Conservation (phyloP, 2,113 vertebrate species). For the Morphnarchus princeps region DNA sequence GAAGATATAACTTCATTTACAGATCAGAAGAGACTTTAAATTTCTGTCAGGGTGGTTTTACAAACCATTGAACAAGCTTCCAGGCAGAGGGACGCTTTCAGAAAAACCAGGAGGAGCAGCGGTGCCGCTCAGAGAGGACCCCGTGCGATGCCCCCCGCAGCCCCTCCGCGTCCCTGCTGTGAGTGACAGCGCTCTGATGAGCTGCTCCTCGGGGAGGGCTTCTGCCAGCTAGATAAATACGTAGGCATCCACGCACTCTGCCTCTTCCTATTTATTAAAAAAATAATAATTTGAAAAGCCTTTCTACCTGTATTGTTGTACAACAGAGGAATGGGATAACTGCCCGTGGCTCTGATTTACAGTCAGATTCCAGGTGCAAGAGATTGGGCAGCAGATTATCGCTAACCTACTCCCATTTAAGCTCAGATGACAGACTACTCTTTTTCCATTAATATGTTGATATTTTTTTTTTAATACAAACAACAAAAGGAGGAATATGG, state of each 20-base stretch:
- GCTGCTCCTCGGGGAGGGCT: not conserved
- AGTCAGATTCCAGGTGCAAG: slow-evolving; percentile 30
- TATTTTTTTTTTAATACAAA: not conserved
- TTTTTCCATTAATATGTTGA: not conserved
- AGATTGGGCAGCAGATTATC: not conserved
- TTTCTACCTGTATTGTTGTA: not conserved
- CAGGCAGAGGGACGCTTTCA: not conserved
- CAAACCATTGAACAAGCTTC: not conserved
- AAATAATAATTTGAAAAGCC: not conserved
- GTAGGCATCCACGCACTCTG: not conserved
- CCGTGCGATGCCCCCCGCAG: rapidly evolving
- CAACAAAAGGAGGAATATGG: not conserved
- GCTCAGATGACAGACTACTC: not conserved
- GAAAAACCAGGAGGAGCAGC: not conserved
- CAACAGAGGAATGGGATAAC: not conserved
- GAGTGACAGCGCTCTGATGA: not conserved
- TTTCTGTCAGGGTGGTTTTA: not conserved
- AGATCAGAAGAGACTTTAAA: not conserved
- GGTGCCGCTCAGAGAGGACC: not conserved
- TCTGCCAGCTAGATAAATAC: not conserved
- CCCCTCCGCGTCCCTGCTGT: not conserved
- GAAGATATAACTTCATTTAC: not conserved
- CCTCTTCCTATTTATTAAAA: slow-evolving; percentile 32
- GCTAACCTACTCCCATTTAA: not conserved
- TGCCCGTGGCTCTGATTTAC: not conserved